Base-by-base conservation (phyloP, 2,113 vertebrate species). In the Crotalus horridus region DNA sequence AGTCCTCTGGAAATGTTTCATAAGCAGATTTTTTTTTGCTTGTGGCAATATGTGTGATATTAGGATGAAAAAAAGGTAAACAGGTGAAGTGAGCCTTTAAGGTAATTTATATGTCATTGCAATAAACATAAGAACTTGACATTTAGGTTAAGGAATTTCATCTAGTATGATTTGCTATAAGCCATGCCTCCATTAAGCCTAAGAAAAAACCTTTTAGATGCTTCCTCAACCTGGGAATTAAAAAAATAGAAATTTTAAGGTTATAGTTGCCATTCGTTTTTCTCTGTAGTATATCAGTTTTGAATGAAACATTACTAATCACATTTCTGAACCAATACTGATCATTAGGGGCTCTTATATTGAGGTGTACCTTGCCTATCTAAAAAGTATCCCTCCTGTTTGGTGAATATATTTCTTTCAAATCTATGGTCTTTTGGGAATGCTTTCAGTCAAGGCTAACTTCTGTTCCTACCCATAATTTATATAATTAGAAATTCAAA, bases 321-420 rank as follows among this genome's bases (percentile, higher is more conserved):
- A 1, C 0, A 24, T 55, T 2, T 94, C 89, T 20, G 90, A 90
- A 85, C 85, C 81, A 91, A 17, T 86, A 12, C 23, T 43, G 9
- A 88, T 55, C 15, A n/a, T n/a, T n/a, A 21, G 23, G 15, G 24
- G 24, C 10, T 89, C 81, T 90, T 9, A 3, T 54, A 23, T 93
- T 5, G 1, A 94, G 89, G 90, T 86, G 90, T 23, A 91, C 56
- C 86, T 93, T 95, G 93, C 93, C 90, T 95, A 90, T 86, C 0
- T 92, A 95, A 87, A 88, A 95, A 0, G 61, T 88, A 88, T 91
- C 11, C 51, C 39, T 43, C 91, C 46, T 88, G 94, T 95, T 96
- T 87, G 92, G 93, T 86, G 91, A 43, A 89, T 94, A 92, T 88
- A 85, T 93, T 96, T 90, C 33, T 89, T n/a, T 88, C 26, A 81